Evolutionary conservation across 2,113 vertebrate genomes (phyloP).

Genomic region (Bagarius yarrelli): DNA sequence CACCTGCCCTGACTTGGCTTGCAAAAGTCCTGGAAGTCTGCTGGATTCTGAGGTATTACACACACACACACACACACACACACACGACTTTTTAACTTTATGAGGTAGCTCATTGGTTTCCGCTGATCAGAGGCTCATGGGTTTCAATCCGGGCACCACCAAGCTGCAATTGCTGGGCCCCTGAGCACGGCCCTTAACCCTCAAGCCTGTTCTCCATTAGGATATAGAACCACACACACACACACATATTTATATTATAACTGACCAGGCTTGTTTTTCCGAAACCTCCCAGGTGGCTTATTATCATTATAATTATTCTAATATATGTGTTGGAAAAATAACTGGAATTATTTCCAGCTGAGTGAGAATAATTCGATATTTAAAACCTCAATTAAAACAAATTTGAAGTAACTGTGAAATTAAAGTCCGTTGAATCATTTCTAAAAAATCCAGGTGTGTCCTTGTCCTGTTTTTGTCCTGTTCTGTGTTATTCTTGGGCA

Average conservation of each 20-base stretch:
- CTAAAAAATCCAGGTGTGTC: neutral
- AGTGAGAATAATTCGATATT: neutral
- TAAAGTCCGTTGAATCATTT: neutral
- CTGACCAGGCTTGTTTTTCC: neutral
- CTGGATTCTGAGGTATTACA: slow-evolving; percentile 86
- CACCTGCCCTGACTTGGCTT: slow-evolving; percentile 89
- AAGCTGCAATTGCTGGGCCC: no score
- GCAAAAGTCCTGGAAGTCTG: slow-evolving; percentile 77
- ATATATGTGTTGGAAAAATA: neutral
- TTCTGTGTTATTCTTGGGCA: neutral
- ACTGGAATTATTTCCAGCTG: neutral
- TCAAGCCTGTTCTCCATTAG: neutral
- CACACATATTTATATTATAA: neutral
- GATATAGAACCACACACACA: slow-evolving; percentile 2
- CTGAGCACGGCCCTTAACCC: no score
- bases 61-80: neutral
- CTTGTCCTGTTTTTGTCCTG: neutral
- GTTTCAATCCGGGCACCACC: no score
- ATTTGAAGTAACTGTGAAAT: neutral
- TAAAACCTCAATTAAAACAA: neutral
- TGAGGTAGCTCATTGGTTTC: no score
- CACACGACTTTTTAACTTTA: neutral
- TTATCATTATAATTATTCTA: neutral
- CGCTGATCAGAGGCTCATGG: no score
- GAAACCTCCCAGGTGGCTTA: neutral